A percentile compares a stretch with the other conserved stretches of the same genome.
Conservation (phyloP, 2,113 vertebrate genomes). For the Barbus barbus region DNA sequence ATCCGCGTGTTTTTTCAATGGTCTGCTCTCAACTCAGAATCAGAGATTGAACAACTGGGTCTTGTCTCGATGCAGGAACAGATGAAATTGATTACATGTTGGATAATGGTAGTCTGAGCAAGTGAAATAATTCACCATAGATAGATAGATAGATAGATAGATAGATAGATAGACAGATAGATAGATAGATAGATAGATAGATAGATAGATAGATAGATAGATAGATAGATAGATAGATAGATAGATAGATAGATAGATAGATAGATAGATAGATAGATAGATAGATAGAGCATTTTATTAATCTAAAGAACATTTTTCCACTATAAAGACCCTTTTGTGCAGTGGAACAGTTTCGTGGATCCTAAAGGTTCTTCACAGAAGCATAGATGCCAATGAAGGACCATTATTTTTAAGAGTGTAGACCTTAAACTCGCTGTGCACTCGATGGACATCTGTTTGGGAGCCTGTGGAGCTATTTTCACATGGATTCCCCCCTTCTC, state of each 20-base stretch:
- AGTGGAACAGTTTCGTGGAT: background rate
- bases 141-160: background rate
- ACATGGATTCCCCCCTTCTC: background rate
- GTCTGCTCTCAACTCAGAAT: slow-evolving; percentile 9
- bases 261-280: background rate
- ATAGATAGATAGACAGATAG: background rate
- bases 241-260: background rate
- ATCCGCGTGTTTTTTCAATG: slow-evolving; percentile 18
- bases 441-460: background rate
- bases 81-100: background rate
- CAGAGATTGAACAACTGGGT: slow-evolving; percentile 18
- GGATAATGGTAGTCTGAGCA: background rate
- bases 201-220: background rate
- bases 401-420: background rate
- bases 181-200: background rate
- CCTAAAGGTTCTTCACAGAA: background rate
- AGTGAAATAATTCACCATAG: background rate
- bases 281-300: background rate
- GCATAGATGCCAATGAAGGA: background rate
- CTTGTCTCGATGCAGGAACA: background rate
- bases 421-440: background rate
- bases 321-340: too few species aligned
- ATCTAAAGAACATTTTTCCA: too few species aligned
- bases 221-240: background rate
- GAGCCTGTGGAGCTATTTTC: background rate